These are phyloP conservation scores for Neoitamus cyanurus DNA, from an alignment of 2,888 invertebrate genomes.

Conservation along the genomic window DNA sequence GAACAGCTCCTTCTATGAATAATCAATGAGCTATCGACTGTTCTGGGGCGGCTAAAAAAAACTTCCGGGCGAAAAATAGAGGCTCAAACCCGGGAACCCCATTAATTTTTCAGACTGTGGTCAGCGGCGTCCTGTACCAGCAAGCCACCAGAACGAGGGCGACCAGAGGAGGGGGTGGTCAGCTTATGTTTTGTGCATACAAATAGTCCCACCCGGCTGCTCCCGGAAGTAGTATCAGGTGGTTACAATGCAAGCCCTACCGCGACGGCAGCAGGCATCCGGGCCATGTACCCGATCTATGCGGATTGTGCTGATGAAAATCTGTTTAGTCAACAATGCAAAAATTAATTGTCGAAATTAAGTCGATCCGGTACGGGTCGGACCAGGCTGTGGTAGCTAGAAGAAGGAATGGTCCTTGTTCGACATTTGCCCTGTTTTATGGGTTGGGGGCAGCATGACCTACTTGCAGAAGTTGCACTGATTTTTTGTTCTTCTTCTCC, in stretches of 20 bases:
- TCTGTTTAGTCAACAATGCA: conserved; percentile 32
- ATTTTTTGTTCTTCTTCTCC: background rate
- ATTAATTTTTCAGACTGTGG: conserved; percentile 24
- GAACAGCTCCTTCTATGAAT: conserved; percentile 25
- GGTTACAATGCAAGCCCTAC: background rate
- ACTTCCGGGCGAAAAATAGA: background rate
- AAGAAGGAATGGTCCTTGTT: background rate
- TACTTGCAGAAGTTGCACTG: background rate
- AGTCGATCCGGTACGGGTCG: background rate
- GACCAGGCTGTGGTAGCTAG: background rate
- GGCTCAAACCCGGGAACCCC: background rate
- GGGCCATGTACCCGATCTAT: background rate
- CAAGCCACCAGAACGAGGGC: background rate
- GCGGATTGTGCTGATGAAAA: conserved; percentile 18
- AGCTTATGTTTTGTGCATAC: conserved; percentile 32
- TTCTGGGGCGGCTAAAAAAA: background rate
- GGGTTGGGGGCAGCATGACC: background rate
- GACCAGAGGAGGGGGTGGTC: background rate
- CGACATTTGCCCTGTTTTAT: background rate
- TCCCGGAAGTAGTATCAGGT: background rate
- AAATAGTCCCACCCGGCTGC: background rate
- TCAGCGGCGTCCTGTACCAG: background rate
- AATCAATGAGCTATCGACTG: conserved; percentile 36
- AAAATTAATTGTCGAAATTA: conserved; percentile 32
- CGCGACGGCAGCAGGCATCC: background rate